Conservation (phyloP, 2,888 invertebrate genomes). For the Agriopis leucophaearia region DNA sequence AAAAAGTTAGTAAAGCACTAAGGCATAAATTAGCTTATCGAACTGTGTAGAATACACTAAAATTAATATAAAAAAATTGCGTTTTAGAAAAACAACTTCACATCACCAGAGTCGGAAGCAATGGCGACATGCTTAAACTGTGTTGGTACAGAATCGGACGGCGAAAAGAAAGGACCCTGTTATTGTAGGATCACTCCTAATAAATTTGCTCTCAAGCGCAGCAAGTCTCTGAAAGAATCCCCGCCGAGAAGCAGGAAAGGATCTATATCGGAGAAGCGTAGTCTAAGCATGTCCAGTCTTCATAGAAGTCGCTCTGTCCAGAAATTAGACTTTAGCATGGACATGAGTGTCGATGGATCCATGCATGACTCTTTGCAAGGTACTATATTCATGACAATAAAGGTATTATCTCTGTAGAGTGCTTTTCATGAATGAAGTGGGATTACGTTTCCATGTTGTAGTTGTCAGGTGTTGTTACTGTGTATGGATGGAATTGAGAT, state of each 20-base stretch:
- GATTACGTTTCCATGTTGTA: too few species aligned
- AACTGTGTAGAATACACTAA: background rate
- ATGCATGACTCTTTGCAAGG: constrained; percentile 74
- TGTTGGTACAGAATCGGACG: constrained; percentile 58
- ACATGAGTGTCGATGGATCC: constrained; percentile 84
- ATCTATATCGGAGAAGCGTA: constrained; percentile 71
- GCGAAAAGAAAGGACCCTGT: constrained; percentile 64
- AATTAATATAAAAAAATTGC: background rate
- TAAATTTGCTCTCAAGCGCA: constrained; percentile 64
- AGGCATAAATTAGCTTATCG: background rate
- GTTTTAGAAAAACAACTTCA: constrained; percentile 75
- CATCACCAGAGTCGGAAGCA: constrained; percentile 75
- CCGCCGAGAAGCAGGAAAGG: constrained; percentile 67
- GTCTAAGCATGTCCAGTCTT: constrained; percentile 76
- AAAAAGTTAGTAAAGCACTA: background rate
- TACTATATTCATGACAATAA: constrained; percentile 33
- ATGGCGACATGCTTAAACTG: constrained; percentile 78
- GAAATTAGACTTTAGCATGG: constrained; percentile 83
- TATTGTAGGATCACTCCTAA: constrained; percentile 72
- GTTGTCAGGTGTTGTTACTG: too few species aligned
- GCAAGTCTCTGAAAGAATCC: constrained; percentile 75
- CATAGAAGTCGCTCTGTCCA: constrained; percentile 81
- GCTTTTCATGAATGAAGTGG: too few species aligned
- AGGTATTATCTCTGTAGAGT: too few species aligned
- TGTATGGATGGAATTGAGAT: too few species aligned